Conservation (phyloP, 1,140 invertebrate genomes). For the Cydia strobilella region DNA sequence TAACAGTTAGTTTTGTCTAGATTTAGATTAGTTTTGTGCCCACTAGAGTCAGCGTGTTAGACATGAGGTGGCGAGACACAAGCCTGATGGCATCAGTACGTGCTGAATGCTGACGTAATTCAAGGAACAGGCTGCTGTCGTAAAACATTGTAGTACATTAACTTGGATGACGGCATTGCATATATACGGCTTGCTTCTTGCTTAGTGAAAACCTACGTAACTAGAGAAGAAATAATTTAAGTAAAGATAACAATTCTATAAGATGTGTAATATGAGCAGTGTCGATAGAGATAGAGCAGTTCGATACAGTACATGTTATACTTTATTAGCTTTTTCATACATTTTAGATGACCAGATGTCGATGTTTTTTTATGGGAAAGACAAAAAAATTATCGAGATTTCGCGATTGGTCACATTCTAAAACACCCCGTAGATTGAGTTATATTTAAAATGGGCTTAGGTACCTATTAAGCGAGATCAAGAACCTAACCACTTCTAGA, state of each 20-base stretch:
- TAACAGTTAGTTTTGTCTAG: no score
- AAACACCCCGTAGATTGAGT: no score
- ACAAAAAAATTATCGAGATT: no score
- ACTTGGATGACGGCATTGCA: constrained; percentile 19
- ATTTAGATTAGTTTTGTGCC: no score
- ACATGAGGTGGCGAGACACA: not conserved
- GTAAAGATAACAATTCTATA: not conserved
- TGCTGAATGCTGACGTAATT: constrained; percentile 22
- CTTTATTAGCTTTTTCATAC: not conserved
- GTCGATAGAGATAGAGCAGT: no score
- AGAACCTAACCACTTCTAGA: no score
- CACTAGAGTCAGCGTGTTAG: not conserved
- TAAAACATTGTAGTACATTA: constrained; percentile 23
- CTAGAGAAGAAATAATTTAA: not conserved
- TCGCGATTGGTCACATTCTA: no score
- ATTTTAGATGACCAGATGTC: not conserved
- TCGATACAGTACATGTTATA: not conserved
- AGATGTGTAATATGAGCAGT: not conserved
- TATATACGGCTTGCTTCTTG: not conserved
- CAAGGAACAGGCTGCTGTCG: constrained; percentile 14
- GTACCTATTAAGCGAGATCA: no score
- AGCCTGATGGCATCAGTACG: constrained; percentile 13
- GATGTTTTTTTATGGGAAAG: no score
- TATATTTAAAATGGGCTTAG: no score
- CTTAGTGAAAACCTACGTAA: not conserved